Conservation (phyloP, 1,140 invertebrate genomes). For the Zaprionus capensis region DNA sequence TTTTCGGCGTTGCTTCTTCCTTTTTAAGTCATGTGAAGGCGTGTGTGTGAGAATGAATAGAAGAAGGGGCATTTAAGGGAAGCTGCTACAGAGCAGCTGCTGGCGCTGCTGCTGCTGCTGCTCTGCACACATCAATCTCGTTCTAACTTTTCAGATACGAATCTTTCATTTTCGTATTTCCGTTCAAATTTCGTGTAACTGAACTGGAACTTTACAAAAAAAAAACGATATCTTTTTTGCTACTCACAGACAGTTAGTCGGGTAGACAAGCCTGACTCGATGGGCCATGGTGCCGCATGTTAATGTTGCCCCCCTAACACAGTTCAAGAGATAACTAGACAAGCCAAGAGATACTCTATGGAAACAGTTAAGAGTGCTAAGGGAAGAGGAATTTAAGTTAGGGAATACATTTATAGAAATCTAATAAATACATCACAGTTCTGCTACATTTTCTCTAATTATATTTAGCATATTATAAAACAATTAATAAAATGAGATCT, state of each 20-base stretch:
- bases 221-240: constrained; percentile 33
- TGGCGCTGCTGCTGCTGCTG: constrained; percentile 35
- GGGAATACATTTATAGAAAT: background rate
- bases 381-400: background rate
- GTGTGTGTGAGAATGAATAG: background rate
- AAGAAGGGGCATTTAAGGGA: background rate
- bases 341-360: constrained; percentile 2
- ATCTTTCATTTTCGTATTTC: constrained; percentile 82
- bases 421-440: background rate
- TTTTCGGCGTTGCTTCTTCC: constrained; percentile 35
- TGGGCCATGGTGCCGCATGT: constrained; percentile 54
- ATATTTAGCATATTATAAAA: background rate
- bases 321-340: background rate
- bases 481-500: background rate
- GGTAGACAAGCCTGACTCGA: constrained; percentile 27
- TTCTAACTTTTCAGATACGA: constrained; percentile 72
- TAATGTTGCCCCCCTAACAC: constrained; percentile 49
- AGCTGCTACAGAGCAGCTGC: constrained; percentile 10
- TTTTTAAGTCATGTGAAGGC: constrained; percentile 10
- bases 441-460: no score
- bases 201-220: constrained; percentile 68
- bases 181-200: constrained; percentile 77
- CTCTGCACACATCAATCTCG: constrained; percentile 76
- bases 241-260: constrained; percentile 48
- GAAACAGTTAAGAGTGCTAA: background rate